Base-by-base conservation (phyloP, 2,888 invertebrate species). In the Acleris holmiana region DNA sequence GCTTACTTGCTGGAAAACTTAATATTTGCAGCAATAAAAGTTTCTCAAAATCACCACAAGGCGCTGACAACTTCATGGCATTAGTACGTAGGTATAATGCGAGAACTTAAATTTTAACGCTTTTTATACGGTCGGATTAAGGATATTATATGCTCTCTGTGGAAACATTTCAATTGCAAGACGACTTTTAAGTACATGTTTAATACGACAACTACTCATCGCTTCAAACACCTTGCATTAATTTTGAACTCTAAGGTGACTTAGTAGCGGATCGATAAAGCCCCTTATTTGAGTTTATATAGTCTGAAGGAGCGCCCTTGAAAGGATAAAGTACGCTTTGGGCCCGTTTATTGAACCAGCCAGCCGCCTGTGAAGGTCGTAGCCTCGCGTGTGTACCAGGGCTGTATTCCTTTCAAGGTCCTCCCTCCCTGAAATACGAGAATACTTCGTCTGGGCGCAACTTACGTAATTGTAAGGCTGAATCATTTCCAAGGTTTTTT, bases 271-370 rank as follows among this genome's bases (percentile, higher is more conserved):
- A 69, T 74, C 74, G 71, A 74, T 74, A 73, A 69, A 73, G 69
- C 73, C 70, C 69, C 71, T 71, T 68, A 68, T 73, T 67, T 66
- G 57, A 72, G 71, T 68, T 74, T 72, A 71, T 69, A 73, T 73
- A 73, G 75, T 73, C 75, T 71, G 68, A 77, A 76, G 80, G 79
- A 79, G 74, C 73, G 85, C 74, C 88, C 87, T 88, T 88, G 84
- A 77, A 79, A 83, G 80, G 78, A 84, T 82, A 82, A 79, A 77
- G 71, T 71, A 75, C 68, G 61, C 64, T 23, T 35, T 50, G 76
- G 77, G 78, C 73, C 76, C 73, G 68, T 73, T 71, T 86, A 88
- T 86, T 83, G 87, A 88, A 86, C 86, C 84, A 81, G 70, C 66
- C 73, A 71, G 67, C 73, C 73, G 75, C 67, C 73, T 72, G 67